These are phyloP conservation scores for Rhea americana DNA, from an alignment of 2,113 vertebrate species.

Conservation along the genomic window DNA sequence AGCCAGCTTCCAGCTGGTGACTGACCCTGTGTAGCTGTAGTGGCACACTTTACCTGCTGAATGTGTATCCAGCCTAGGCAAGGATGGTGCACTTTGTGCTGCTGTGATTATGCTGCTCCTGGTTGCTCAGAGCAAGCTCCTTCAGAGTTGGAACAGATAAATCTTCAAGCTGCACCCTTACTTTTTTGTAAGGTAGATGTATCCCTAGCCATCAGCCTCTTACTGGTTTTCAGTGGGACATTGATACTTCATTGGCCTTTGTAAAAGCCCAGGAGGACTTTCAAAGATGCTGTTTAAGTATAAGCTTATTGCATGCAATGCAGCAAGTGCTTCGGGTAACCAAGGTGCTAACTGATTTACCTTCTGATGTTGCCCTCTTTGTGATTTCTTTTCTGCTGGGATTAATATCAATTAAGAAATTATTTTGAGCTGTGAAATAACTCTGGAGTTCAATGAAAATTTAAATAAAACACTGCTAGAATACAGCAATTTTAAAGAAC, in stretches of 20 bases:
- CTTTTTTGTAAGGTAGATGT: not conserved
- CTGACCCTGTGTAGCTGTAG: not conserved
- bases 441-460: not conserved
- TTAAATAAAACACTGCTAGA: not conserved
- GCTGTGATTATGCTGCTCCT: not conserved
- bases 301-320: rapidly evolving
- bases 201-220: not conserved
- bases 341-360: not conserved
- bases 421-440: not conserved
- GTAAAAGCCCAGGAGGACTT: too few species aligned
- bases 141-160: rapidly evolving
- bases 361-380: not conserved
- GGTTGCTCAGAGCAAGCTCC: not conserved
- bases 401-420: not conserved
- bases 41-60: not conserved
- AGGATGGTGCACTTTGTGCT: not conserved
- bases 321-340: not conserved
- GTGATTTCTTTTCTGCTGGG: not conserved
- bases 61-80: not conserved
- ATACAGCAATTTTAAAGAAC: not conserved
- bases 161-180: not conserved
- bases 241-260: not conserved
- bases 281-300: not conserved
- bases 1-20: not conserved
- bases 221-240: not conserved